Base-by-base conservation (phyloP, 2,797 vertebrate species). In the Silurus lanzhouensis region DNA sequence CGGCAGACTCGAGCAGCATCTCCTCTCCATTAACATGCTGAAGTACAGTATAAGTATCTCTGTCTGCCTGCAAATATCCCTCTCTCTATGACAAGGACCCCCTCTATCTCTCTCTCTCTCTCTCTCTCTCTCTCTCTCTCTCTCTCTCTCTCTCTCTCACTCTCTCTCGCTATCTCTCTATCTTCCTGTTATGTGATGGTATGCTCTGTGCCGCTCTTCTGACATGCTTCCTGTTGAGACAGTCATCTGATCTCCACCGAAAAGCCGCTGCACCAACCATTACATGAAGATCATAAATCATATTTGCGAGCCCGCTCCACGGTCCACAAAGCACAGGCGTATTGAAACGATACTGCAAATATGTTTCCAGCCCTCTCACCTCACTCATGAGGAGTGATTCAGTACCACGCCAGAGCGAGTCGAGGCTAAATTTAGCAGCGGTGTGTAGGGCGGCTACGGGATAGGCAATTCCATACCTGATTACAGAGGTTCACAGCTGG, bases 241-340 rank as follows among this genome's bases (percentile, higher is more conserved):
- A 94, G 95, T 95, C 93, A 96, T 94, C 94, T 91, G 94, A 95
- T 95, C 95, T 93, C 93, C 91, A 92, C 89, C 90, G 84, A 87
- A 81, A 91, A 93, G 91, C 91, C 91, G 91, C 89, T 90, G 91
- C 94, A 92, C 90, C 89, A 85, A 92, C 95, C 95, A 95, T 96
- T 96, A 95, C 94, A 94, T 93, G 93, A 94, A 94, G 93, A 93
- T 94, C 94, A 93, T 95, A 95, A 95, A 95, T 95, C 95, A 95
- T 93, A 94, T 95, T 95, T 94, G 93, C 85, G 91, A 92, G 91
- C 91, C 87, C 84, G 89, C 87, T 92, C 91, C 94, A 93, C 87
- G 92, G 90, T 93, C 93, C 79, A 89, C 90, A 90, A 91, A 92
- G 93, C 92, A 89, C 84, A 91, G 91, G 90, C 94, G 90, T 93